Conservation (phyloP, 2,113 vertebrate genomes). For the Lophius piscatorius region DNA sequence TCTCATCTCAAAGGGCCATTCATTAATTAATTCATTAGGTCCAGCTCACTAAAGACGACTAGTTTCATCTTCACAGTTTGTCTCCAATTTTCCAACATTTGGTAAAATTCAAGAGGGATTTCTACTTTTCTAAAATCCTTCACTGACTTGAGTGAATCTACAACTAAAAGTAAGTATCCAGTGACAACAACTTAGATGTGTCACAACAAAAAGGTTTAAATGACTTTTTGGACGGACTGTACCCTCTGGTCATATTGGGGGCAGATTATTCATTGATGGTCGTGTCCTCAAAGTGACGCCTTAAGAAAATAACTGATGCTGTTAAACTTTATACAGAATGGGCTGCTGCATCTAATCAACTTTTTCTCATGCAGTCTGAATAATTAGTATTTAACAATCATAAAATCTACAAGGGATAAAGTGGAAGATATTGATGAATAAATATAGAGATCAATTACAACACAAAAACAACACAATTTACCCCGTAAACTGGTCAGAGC, state of each 20-base stretch:
- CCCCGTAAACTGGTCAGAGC: constrained; percentile 17
- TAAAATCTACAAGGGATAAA: constrained; percentile 35
- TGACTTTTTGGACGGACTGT: too few species aligned
- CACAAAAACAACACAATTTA: too few species aligned
- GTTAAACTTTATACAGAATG: constrained; percentile 7
- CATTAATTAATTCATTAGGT: constrained; percentile 12
- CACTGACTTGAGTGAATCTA: too few species aligned
- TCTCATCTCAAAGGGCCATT: constrained; percentile 26
- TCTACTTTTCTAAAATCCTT: constrained; percentile 13
- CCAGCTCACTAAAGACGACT: constrained; percentile 21
- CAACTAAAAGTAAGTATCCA: too few species aligned
- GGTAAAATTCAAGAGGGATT: constrained; percentile 14
- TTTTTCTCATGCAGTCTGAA: constrained; percentile 27
- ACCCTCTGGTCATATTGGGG: not conserved
- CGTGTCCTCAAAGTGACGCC: too few species aligned
- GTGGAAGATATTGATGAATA: constrained; percentile 32
- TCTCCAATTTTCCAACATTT: constrained; percentile 15
- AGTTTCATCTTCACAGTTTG: constrained; percentile 5
- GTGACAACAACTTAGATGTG: too few species aligned
- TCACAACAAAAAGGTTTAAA: too few species aligned
- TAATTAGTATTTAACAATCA: constrained; percentile 53
- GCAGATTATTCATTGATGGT: not conserved
- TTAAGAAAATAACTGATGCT: not conserved
- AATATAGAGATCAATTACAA: too few species aligned
- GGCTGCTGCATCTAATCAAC: constrained; percentile 32